Conservation (phyloP, 2,797 vertebrate genomes). For the Scarus forsteni region DNA sequence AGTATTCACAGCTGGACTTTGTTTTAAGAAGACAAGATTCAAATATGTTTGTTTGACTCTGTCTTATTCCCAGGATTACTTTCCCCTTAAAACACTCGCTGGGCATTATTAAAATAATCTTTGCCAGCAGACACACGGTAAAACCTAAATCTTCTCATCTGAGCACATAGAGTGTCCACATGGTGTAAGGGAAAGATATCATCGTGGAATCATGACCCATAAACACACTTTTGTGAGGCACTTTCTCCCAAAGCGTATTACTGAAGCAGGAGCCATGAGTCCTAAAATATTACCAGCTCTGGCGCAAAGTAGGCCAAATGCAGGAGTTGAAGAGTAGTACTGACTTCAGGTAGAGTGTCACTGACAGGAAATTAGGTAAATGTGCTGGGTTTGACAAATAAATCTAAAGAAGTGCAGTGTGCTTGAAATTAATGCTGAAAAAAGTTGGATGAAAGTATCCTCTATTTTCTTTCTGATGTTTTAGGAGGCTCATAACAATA, state of each 20-base stretch:
- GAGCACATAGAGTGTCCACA: conserved; percentile 29
- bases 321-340: conserved; percentile 20
- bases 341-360: conserved; percentile 24
- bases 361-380: conserved; percentile 18
- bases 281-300: conserved; percentile 63
- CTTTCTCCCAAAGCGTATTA: conserved; percentile 59
- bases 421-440: too few species aligned
- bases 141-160: conserved; percentile 63
- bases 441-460: too few species aligned
- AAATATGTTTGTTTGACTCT: conserved; percentile 25
- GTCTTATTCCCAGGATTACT: conserved; percentile 39
- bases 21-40: conserved; percentile 4
- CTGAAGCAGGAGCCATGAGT: conserved; percentile 29
- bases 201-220: conserved; percentile 66
- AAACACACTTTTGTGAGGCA: conserved; percentile 72
- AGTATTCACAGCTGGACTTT: conserved; percentile 10
- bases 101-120: conserved; percentile 61
- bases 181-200: conserved; percentile 36
- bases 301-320: conserved; percentile 60
- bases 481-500: not conserved
- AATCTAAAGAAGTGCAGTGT: too few species aligned
- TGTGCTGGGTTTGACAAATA: not conserved
- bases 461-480: not conserved
- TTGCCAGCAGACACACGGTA: conserved; percentile 31
- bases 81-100: conserved; percentile 45